These are phyloP conservation scores for Lepus europaeus DNA, from an alignment of 2,113 vertebrate species.

Conservation along the genomic window DNA sequence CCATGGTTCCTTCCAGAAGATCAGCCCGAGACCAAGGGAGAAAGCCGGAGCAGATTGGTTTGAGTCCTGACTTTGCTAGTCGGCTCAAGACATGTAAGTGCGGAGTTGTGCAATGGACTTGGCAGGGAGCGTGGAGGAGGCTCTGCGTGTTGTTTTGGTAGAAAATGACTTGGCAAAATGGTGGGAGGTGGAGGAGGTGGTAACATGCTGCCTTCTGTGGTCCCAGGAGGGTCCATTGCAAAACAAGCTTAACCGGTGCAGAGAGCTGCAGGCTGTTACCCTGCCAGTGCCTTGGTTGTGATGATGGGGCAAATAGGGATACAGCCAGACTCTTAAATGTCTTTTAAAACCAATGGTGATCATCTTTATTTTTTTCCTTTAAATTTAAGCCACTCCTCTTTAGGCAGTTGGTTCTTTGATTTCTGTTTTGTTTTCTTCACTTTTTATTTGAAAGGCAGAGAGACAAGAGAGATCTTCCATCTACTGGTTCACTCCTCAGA, in stretches of 20 bases:
- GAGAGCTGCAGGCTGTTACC: not conserved
- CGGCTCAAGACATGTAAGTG: conserved; percentile 46
- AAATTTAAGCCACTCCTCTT: not conserved
- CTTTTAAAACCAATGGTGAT: not conserved
- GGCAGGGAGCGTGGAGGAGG: not conserved
- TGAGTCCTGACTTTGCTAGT: conserved; percentile 53
- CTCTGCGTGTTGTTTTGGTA: conserved; percentile 62
- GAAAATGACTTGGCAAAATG: conserved; percentile 69
- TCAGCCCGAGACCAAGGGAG: conserved; percentile 49
- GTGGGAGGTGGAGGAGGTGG: not conserved
- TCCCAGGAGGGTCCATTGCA: not conserved
- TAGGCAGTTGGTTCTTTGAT: not conserved
- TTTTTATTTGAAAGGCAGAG: no score
- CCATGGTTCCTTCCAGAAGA: conserved; percentile 52
- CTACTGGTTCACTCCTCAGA: no score
- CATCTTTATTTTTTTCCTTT: not conserved
- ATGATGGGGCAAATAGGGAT: no score
- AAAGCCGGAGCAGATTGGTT: conserved; percentile 66
- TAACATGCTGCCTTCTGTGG: not conserved
- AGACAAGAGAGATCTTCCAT: no score
- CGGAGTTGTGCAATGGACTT: conserved; percentile 56
- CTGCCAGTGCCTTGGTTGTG: not conserved
- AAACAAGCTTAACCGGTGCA: not conserved
- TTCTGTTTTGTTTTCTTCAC: not conserved
- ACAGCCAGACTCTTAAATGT: not conserved